Conservation (phyloP, 1,140 invertebrate genomes). For the Aphidius ervi region DNA sequence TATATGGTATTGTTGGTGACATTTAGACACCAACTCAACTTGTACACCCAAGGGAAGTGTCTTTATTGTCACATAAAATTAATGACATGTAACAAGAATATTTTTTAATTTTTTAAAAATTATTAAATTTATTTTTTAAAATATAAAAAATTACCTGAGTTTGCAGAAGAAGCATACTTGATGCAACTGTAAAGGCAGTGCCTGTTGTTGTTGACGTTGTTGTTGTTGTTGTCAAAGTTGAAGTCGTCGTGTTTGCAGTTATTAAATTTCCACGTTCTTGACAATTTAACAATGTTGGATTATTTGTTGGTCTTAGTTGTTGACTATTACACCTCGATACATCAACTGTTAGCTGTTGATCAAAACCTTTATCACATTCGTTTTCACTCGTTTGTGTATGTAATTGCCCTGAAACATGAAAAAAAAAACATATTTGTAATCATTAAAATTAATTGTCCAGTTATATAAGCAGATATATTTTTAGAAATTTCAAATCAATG, state of each 20-base stretch:
- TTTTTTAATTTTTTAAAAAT: neutral
- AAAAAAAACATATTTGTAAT: slow-evolving; percentile 11
- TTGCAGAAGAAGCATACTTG: slow-evolving; percentile 65
- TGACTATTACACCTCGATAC: slow-evolving; percentile 41
- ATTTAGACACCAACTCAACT: slow-evolving; percentile 42
- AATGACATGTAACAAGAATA: slow-evolving; percentile 9
- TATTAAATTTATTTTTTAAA: too few species aligned
- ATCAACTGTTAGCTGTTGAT: slow-evolving; percentile 36
- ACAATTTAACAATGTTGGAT: slow-evolving; percentile 16
- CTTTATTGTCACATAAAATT: slow-evolving; percentile 3
- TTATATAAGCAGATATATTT: too few species aligned
- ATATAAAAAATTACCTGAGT: slow-evolving; percentile 55
- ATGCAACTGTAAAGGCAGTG: slow-evolving; percentile 54
- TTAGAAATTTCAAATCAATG: too few species aligned
- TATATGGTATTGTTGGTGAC: slow-evolving; percentile 22
- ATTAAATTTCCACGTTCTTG: slow-evolving; percentile 21
- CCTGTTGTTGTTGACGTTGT: slow-evolving; percentile 46
- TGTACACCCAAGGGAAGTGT: slow-evolving; percentile 31
- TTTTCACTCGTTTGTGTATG: slow-evolving; percentile 46
- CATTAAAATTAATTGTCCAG: too few species aligned
- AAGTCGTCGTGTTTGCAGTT: slow-evolving; percentile 1
- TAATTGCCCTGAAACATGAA: slow-evolving; percentile 39
- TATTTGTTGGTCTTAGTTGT: slow-evolving; percentile 31
- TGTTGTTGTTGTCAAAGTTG: slow-evolving; percentile 32
- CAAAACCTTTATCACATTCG: slow-evolving; percentile 47